Evolutionary conservation across 2,888 invertebrate genomes (phyloP).

Genomic region (Eupithecia insigniata): DNA sequence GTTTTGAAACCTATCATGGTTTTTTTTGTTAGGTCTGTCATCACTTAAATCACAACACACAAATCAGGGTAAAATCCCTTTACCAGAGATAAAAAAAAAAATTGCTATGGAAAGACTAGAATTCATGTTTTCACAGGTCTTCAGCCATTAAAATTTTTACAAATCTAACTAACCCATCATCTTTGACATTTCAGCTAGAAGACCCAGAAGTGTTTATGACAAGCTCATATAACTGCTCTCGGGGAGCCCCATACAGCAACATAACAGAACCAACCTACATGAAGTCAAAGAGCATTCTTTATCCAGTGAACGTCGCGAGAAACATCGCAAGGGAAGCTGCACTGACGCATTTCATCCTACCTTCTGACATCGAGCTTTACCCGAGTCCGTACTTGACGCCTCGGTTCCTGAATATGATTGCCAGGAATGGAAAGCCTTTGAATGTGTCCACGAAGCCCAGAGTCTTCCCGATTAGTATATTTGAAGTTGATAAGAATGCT

Average conservation of each 20-base stretch:
- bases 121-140: too few relatives aligned
- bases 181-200: slow-evolving; percentile 84
- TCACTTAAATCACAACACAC: too few relatives aligned
- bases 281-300: slow-evolving; percentile 90
- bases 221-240: slow-evolving; percentile 88
- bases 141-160: neutral
- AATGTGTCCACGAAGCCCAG: slow-evolving; percentile 81
- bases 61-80: too few relatives aligned
- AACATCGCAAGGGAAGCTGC: slow-evolving; percentile 94
- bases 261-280: slow-evolving; percentile 88
- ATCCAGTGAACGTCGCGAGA: slow-evolving; percentile 95
- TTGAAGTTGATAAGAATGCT: slow-evolving; percentile 89
- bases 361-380: slow-evolving; percentile 96
- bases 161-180: neutral
- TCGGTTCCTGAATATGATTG: slow-evolving; percentile 93
- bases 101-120: too few relatives aligned
- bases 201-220: slow-evolving; percentile 85
- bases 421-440: slow-evolving; percentile 88
- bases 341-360: slow-evolving; percentile 91
- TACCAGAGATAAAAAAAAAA: too few relatives aligned
- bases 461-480: slow-evolving; percentile 94
- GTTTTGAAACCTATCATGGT: too few relatives aligned
- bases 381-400: slow-evolving; percentile 92
- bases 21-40: too few relatives aligned
- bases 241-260: slow-evolving; percentile 87